Evolutionary conservation across 2,113 vertebrate species (phyloP).

Genomic region (Agelaius tricolor): DNA sequence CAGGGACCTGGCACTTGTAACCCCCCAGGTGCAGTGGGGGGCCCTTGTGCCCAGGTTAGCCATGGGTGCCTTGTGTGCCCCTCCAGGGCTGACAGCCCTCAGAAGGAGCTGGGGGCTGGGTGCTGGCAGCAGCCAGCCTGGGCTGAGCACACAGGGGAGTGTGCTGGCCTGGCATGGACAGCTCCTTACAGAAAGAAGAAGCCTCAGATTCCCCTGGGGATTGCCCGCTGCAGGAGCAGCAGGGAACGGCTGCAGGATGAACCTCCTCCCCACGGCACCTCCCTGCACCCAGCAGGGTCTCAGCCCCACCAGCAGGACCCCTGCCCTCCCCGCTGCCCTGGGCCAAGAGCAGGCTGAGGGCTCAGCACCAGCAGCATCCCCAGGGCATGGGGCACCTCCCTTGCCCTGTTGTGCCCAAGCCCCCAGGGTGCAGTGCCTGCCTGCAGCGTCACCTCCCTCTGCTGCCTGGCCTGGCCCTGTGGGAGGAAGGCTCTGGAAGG

Average conservation of each 20-base stretch:
- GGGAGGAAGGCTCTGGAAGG: not conserved
- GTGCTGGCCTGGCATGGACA: not conserved
- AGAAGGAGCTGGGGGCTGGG: not conserved
- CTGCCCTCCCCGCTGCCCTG: not conserved
- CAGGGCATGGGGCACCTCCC: accelerated
- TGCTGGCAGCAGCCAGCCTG: not conserved
- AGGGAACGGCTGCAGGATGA: not conserved
- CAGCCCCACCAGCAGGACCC: not conserved
- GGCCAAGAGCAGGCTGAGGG: not conserved
- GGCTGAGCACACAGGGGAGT: not conserved
- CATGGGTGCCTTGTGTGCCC: accelerated
- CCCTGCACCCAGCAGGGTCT: not conserved
- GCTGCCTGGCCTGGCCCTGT: not conserved
- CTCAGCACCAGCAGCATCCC: not conserved
- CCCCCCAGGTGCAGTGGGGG: accelerated
- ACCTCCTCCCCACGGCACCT: not conserved
- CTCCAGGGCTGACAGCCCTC: not conserved
- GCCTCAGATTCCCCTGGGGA: not conserved
- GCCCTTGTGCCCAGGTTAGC: not conserved
- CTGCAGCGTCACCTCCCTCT: accelerated
- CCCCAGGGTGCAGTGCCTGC: accelerated
- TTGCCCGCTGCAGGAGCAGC: not conserved
- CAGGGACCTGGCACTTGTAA: not conserved
- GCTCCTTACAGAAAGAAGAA: not conserved
- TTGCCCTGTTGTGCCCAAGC: too few relatives aligned